phyloP scores from a whole-genome alignment of 2,797 vertebrate genomes.

The Sebastolobus altivelis region DNA sequence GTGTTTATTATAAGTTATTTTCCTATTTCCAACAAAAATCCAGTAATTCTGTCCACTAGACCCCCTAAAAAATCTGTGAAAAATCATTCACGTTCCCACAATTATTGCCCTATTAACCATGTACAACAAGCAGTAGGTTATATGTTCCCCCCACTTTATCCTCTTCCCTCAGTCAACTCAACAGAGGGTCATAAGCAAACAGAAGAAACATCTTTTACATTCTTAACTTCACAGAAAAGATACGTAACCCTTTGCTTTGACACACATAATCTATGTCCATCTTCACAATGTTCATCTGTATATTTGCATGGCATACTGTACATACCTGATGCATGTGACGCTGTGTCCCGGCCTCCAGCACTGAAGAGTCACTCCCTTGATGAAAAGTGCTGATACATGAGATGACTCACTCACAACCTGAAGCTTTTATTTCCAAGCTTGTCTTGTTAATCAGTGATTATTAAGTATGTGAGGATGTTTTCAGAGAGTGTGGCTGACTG shows the following conservation, averaged over 20 bases:
- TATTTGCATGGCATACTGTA: not conserved
- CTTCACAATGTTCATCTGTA: not conserved
- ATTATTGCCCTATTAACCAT: not conserved
- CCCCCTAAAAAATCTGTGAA: not conserved
- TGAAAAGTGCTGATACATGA: conserved; percentile 1
- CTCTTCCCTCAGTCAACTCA: not conserved
- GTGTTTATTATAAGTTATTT: not conserved
- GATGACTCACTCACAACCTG: not conserved
- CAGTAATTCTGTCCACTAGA: too few species aligned
- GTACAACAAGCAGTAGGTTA: not conserved
- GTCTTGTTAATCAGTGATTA: not conserved
- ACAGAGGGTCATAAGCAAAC: not conserved
- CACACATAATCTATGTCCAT: not conserved
- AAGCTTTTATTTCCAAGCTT: not conserved
- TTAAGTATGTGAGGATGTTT: not conserved
- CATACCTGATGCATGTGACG: not conserved
- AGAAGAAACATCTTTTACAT: not conserved
- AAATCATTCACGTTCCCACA: not conserved
- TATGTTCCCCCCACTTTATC: not conserved
- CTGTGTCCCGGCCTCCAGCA: not conserved
- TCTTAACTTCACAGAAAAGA: not conserved
- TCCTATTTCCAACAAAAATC: too few species aligned
- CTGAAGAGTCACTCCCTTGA: conserved; percentile 23
- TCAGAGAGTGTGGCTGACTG: not conserved
- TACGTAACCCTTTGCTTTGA: not conserved